Evolutionary conservation across 2,113 vertebrate genomes (phyloP), one percentile per base, ranked within the genome.

Genomic region (Albula goreensis): DNA sequence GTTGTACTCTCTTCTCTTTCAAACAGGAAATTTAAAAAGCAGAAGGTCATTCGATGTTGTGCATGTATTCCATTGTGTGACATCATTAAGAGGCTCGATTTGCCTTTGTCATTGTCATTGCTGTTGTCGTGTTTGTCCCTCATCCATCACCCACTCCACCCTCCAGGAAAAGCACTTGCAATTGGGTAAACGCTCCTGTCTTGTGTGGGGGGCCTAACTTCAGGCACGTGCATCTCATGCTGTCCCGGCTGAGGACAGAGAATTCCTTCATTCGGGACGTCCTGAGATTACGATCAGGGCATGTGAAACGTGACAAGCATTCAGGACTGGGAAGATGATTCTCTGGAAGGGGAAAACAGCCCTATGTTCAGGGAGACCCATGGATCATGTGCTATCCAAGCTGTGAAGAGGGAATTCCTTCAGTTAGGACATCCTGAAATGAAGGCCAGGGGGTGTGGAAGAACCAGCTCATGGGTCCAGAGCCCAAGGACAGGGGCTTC

Each of bases 401-500:
- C 31, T 41, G 31, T 41, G 31, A 41, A 41, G 31, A 41, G 31
- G 31, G 31, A 41, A 41, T 41, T 41, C 31, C 31, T 41, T 41
- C 31, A 41, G 31, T 41, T 41, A 41, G 31, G 31, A 41, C 0
- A 41, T 41, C 31, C 31, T 41, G 31, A 41, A 41, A 41, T 41
- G 31, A 41, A 41, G 31, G 31, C 31, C 1, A 41, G 31, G 31
- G 31, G 31, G 31, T 41, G 31, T 41, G 31, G 31, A 41, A 41
- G 31, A 41, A 41, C 31, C 31, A 41, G 31, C 31, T 41, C 31
- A 41, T 41, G 31, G 31, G 31, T 41, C 31, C 31, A 90, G 89
- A 91, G 90, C 85, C 88, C 86, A 89, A 92, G 93, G 93, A 92
- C 92, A 90, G 88, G 90, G 88, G 85, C 88, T 90, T 89, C 88